These are phyloP conservation scores for Agriopis aurantiaria DNA, from an alignment of 2,888 invertebrate species.

Conservation along the genomic window DNA sequence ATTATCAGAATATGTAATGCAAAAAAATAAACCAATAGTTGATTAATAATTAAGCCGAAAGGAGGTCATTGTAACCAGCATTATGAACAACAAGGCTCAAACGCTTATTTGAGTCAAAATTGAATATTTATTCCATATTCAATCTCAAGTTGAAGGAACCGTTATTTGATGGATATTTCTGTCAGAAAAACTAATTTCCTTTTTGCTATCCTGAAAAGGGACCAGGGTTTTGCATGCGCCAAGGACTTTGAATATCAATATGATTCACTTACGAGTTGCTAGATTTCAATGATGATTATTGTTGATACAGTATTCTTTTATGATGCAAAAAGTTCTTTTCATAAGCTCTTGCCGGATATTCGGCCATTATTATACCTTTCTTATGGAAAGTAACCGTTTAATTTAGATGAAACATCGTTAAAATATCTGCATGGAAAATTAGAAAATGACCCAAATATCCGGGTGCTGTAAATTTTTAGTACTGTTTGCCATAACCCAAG, in stretches of 20 bases:
- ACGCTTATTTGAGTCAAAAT: not conserved
- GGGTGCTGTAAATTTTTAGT: no score
- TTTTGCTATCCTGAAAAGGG: slow-evolving; percentile 22
- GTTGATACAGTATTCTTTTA: not conserved
- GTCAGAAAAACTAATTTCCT: slow-evolving; percentile 35
- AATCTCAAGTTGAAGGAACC: slow-evolving; percentile 12
- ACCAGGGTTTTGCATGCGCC: slow-evolving; percentile 14
- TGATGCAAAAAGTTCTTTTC: not conserved
- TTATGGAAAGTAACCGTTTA: no score
- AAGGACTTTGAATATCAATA: slow-evolving; percentile 28
- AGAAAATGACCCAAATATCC: no score
- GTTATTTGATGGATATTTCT: slow-evolving; percentile 24
- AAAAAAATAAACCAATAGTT: no score
- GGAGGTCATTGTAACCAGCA: no score
- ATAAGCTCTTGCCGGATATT: not conserved
- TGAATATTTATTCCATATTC: slow-evolving; percentile 24
- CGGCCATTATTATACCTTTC: no score
- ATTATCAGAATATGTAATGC: no score
- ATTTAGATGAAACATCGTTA: no score
- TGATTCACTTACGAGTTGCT: slow-evolving; percentile 4
- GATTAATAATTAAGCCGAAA: no score
- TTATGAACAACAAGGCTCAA: no score
- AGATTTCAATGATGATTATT: not conserved
- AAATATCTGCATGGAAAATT: no score
- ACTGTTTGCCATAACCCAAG: no score